Conservation (phyloP, 1,140 invertebrate genomes). For the Drosophila asahinai region DNA sequence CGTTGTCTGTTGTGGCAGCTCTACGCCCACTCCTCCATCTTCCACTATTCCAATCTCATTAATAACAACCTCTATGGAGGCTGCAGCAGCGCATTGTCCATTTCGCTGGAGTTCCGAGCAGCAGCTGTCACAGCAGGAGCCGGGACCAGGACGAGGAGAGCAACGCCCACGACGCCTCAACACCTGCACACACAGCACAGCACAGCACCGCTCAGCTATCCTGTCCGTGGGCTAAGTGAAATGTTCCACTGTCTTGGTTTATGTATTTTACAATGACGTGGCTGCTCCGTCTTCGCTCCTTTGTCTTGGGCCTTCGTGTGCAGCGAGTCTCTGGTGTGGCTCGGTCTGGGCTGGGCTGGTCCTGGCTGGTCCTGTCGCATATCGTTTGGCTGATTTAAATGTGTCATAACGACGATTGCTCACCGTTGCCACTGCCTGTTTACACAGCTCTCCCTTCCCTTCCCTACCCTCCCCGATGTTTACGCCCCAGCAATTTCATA, state of each 20-base stretch:
- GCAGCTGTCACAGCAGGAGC: slow-evolving; percentile 56
- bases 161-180: slow-evolving; percentile 43
- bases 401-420: slow-evolving; percentile 80
- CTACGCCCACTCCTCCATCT: slow-evolving; percentile 16
- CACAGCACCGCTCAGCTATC: slow-evolving; percentile 6
- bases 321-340: slow-evolving; percentile 26
- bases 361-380: slow-evolving; percentile 60
- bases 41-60: slow-evolving; percentile 44
- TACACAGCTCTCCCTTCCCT: slow-evolving; percentile 15
- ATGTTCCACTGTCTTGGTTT: slow-evolving; percentile 80
- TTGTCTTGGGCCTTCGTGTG: slow-evolving; percentile 47
- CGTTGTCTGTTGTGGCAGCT: slow-evolving; percentile 43
- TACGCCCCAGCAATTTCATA: slow-evolving; percentile 38
- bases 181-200: slow-evolving; percentile 48
- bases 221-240: slow-evolving; percentile 64
- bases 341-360: slow-evolving; percentile 13
- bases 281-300: slow-evolving; percentile 49
- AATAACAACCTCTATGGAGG: slow-evolving; percentile 44
- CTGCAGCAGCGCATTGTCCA: slow-evolving; percentile 56
- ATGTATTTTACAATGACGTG: slow-evolving; percentile 82
- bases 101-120: slow-evolving; percentile 54
- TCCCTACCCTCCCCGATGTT: slow-evolving; percentile 3
- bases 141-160: background rate
- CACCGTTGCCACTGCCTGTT: slow-evolving; percentile 61
- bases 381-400: slow-evolving; percentile 83